Evolutionary conservation across 2,113 vertebrate species (phyloP), one percentile per base, ranked within the genome.

Genomic region (Cyphomyrus plagiostoma): DNA sequence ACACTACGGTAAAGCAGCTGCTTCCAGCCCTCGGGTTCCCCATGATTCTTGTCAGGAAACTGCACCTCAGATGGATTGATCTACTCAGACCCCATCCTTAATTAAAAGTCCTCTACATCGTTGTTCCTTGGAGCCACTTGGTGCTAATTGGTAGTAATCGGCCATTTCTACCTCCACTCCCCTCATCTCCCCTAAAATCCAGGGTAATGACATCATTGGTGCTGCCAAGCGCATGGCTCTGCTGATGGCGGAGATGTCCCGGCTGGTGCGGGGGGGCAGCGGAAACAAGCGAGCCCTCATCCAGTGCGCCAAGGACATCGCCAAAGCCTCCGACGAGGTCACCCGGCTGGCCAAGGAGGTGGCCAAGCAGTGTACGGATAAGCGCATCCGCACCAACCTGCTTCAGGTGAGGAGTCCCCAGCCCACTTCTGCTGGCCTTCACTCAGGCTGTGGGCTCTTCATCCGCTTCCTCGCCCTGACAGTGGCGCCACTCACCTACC

Each of bases 201-300:
- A 99, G 98, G 98, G 98, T 66, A 99, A 99, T 4, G 98, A 99
- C 94, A 99, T 99, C 94, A 99, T 99, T 7, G 98, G 96, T 70
- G 98, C 98, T 17, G 98, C 98, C 13, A 99, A 99, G 90, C 96
- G 98, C 10, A 99, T 99, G 98, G 98, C 98, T 23, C 95, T 99
- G 94, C 95, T 99, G 0, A 99, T 99, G 98, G 98, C 98, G 0
- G 98, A 99, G 94, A 99, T 99, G 98, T 99, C 98, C 3, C 97
- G 98, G 10, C 95, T 99, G 92, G 98, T 99, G 82, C 94, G 98
- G 4, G 98, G 98, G 0, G 98, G 97, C 50, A 99, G 98, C 0
- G 98, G 98, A 1, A 99, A 98, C 95, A 99, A 99, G 90, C 96
- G 98, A 0, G 98, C 98, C 1, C 96, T 99, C 77, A 99, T 99